Conservation (phyloP, 2,113 vertebrate species). For the Riparia riparia region DNA sequence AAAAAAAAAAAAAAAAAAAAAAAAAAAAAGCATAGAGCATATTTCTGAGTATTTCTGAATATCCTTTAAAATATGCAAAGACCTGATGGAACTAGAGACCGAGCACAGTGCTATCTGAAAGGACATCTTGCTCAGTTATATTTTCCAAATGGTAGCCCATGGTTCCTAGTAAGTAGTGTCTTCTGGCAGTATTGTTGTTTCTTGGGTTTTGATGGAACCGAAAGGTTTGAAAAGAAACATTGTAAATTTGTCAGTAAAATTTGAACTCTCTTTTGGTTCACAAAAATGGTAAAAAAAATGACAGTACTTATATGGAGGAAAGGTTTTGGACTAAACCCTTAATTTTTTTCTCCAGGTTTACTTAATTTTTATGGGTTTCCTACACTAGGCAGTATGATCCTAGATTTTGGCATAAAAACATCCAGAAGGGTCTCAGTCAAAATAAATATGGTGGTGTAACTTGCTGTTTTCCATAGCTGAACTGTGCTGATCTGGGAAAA, state of each 20-base stretch:
- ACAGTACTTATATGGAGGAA: not conserved
- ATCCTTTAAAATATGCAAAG: conserved; percentile 68
- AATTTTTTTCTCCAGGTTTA: not conserved
- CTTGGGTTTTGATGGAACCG: not conserved
- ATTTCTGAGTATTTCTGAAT: conserved; percentile 58
- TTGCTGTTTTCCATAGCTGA: not conserved
- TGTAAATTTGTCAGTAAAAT: not conserved
- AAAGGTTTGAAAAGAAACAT: not conserved
- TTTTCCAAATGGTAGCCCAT: conserved; percentile 1
- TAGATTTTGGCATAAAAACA: not conserved
- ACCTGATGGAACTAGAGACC: conserved; percentile 61
- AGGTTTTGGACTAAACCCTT: not conserved
- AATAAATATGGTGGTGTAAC: not conserved
- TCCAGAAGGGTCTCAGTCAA: not conserved
- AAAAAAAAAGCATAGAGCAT: conserved; percentile 53
- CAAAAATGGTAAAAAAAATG: not conserved
- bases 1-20: conserved; percentile 25
- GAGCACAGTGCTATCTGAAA: not conserved
- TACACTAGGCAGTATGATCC: not conserved
- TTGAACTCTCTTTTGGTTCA: not conserved
- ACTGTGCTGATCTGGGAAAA: not conserved
- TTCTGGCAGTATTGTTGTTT: not conserved
- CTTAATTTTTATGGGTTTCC: not conserved
- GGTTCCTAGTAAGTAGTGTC: not conserved
- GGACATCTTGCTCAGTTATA: not conserved